A percentile compares a stretch with the other conserved stretches of the same genome.
These are phyloP conservation scores for Pseudotriccus pelzelni DNA, from an alignment of 2,797 vertebrate genomes.

Conservation along the genomic window DNA sequence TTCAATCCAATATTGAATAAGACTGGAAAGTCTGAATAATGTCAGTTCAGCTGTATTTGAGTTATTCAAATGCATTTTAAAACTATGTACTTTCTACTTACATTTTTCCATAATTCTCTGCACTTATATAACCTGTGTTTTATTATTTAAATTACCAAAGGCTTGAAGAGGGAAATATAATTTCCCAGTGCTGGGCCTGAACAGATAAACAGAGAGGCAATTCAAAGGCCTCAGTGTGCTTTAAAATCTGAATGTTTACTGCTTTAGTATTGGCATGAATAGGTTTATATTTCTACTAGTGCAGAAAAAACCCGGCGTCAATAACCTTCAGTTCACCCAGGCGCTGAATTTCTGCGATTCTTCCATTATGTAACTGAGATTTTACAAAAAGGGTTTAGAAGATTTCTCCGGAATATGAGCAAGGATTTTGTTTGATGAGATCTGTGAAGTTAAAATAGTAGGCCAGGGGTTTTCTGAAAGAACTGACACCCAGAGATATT, in stretches of 20 bases:
- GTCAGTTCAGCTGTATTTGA: conserved; percentile 59
- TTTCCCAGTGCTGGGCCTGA: neutral
- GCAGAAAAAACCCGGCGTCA: neutral
- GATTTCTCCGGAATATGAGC: neutral
- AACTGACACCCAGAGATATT: neutral
- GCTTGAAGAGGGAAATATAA: neutral
- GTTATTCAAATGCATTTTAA: conserved; percentile 45
- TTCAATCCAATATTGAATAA: conserved; percentile 66
- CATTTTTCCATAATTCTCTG: conserved; percentile 42
- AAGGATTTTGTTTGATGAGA: neutral
- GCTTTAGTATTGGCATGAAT: neutral
- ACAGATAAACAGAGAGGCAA: conserved; percentile 5
- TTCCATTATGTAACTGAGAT: neutral
- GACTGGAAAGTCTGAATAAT: conserved; percentile 73
- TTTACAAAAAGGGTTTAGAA: neutral
- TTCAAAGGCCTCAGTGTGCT: neutral
- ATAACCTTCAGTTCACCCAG: neutral
- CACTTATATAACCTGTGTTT: conserved; percentile 50
- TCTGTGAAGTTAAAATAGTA: neutral
- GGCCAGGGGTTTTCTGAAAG: neutral
- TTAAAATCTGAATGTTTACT: neutral
- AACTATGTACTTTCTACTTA: conserved; percentile 40
- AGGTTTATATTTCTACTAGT: neutral
- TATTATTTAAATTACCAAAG: conserved; percentile 28
- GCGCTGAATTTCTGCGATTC: neutral